phyloP scores from a whole-genome alignment of 1,140 invertebrate species.

The Pomacea maculata region DNA sequence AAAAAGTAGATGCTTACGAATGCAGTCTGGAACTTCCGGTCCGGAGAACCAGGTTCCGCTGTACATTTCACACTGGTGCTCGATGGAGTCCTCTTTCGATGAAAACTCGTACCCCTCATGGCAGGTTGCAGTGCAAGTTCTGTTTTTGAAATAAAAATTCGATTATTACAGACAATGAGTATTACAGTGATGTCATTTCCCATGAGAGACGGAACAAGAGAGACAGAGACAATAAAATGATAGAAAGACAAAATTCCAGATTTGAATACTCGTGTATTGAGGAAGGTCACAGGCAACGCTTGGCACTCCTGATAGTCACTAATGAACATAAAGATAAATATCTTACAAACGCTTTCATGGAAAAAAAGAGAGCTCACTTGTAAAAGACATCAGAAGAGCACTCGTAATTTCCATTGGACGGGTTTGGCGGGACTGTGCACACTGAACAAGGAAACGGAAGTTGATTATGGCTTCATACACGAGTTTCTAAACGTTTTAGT shows the following conservation, averaged over 20 bases:
- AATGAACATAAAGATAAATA: not conserved
- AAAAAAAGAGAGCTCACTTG: not conserved
- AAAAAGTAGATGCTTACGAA: not conserved
- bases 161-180: not conserved
- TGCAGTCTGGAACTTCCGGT: slow-evolving; percentile 9
- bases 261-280: not conserved
- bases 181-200: not conserved
- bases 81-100: not conserved
- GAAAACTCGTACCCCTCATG: slow-evolving; percentile 12
- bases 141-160: not conserved
- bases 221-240: not conserved
- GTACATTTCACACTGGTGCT: slow-evolving; percentile 14
- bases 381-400: slow-evolving; percentile 8
- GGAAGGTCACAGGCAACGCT: not conserved
- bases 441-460: not conserved
- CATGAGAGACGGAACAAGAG: not conserved
- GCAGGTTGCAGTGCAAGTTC: slow-evolving; percentile 10
- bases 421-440: not conserved
- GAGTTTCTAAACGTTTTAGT: too few species aligned
- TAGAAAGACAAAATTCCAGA: not conserved
- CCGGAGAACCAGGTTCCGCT: not conserved
- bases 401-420: slow-evolving; percentile 2
- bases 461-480: too few species aligned
- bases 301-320: not conserved
- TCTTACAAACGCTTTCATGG: too few species aligned